Evolutionary conservation across 1,140 invertebrate genomes (phyloP).

Genomic region (Drosophila athabasca): DNA sequence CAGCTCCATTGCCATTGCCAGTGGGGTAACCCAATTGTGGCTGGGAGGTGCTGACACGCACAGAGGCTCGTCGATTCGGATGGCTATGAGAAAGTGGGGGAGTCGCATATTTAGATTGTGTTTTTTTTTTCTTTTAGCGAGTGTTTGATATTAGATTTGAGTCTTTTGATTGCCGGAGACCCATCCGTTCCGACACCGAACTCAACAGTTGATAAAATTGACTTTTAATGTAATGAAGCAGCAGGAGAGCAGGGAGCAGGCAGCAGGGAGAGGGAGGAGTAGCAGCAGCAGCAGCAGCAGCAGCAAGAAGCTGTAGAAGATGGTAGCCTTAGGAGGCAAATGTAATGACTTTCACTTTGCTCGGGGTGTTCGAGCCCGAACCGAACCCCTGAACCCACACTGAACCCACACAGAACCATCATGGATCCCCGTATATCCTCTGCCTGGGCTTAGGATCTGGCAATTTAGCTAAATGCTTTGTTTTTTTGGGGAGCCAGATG

Average conservation of each 20-base stretch:
- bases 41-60: conserved; percentile 68
- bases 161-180: conserved; percentile 44
- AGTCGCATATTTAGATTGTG: conserved; percentile 52
- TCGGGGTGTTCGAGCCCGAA: neutral
- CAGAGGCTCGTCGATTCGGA: conserved; percentile 76
- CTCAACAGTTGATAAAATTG: conserved; percentile 69
- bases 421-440: conserved; percentile 1
- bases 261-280: neutral
- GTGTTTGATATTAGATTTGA: conserved; percentile 65
- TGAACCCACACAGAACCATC: neutral
- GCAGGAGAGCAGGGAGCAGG: too few relatives aligned
- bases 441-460: conserved; percentile 11
- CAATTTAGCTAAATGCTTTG: conserved; percentile 45
- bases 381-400: neutral
- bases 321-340: conserved; percentile 13
- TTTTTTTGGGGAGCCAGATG: conserved; percentile 10
- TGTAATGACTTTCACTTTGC: conserved; percentile 37
- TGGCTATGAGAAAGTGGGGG: conserved; percentile 45
- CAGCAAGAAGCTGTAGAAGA: too few relatives aligned
- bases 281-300: too few relatives aligned
- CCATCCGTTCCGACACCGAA: conserved; percentile 13
- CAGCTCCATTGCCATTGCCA: conserved; percentile 53
- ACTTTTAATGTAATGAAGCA: conserved; percentile 54
- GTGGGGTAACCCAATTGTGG: conserved; percentile 71
- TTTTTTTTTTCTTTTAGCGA: conserved; percentile 24